Evolutionary conservation across 2,113 vertebrate genomes (phyloP), one percentile per base, ranked within the genome.

Genomic region (Malaclemys terrapin): DNA sequence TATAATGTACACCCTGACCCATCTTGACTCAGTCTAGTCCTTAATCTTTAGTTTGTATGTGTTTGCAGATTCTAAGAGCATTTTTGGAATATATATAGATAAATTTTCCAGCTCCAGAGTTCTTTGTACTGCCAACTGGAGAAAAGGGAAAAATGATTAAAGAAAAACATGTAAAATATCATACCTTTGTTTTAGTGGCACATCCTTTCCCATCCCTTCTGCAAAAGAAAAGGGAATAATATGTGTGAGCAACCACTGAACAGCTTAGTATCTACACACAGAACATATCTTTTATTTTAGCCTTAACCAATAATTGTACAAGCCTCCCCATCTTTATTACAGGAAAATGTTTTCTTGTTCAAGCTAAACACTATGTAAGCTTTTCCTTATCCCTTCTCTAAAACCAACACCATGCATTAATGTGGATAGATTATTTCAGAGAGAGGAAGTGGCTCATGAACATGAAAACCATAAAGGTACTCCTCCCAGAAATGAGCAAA

Each of bases 401-500:
- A 57, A 62, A 87, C 47, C 10, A 72, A 5, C 24, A 42, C 62
- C 31, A 10, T 62, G 62, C 56, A 29, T 25, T 88, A 83, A 17
- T 69, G n/a, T 57, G 45, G 75, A 54, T 84, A 54, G 54, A 85
- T 92, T 89, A 56, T 91, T 84, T 87, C 14, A 24, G 82, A 10
- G 69, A 75, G 47, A 42, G 12, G 42, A 47, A 56, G 69, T 84
- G 93, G 81, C 35, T 96, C 42, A 47, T 0, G 4, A 56, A 6
- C 5, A 0, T 5, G 1, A 93, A 84, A 85, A 65, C 31, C 29
- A 81, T 29, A 22, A 78, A 47, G 22, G 42, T 78, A 78, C 22
- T 47, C 42, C 42, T 27, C 45, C 50, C 80, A 94, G 56, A 87
- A 86, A 95, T n/a, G 56, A 89, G 38, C 29, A 45, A 92, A 93